These are phyloP conservation scores for Melanaphis sacchari DNA, from an alignment of 1,140 invertebrate species.

Conservation along the genomic window DNA sequence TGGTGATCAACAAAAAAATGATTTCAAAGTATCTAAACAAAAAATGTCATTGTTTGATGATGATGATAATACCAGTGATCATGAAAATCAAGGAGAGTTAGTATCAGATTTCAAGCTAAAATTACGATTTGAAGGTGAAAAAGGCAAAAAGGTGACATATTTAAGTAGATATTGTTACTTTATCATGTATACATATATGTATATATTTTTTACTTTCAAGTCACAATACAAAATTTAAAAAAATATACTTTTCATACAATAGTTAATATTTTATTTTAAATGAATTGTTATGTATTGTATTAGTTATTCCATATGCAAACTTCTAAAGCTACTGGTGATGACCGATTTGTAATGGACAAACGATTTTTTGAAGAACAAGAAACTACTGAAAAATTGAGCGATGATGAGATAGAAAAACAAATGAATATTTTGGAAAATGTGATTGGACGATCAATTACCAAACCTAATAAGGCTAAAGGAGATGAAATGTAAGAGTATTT, in stretches of 20 bases:
- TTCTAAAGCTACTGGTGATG: constrained; percentile 44
- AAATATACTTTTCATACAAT: neutral
- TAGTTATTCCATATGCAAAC: constrained; percentile 53
- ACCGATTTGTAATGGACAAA: constrained; percentile 40
- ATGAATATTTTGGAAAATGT: constrained; percentile 55
- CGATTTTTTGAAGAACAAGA: constrained; percentile 54
- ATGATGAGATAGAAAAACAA: constrained; percentile 55
- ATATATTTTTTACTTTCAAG: neutral
- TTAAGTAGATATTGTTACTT: neutral
- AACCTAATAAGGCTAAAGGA: constrained; percentile 21
- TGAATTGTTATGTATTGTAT: neutral
- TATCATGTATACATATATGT: neutral
- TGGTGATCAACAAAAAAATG: neutral
- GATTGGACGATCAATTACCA: constrained; percentile 25
- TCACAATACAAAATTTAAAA: neutral
- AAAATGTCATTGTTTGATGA: constrained; percentile 38
- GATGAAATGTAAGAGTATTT: constrained; percentile 25
- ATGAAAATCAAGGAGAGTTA: constrained; percentile 22
- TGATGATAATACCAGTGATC: neutral
- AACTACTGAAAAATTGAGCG: constrained; percentile 42
- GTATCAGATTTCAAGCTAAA: constrained; percentile 34
- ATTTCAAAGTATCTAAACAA: neutral
- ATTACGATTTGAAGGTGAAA: constrained; percentile 41
- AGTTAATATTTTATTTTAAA: neutral
- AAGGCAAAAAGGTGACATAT: constrained; percentile 34